Evolutionary conservation across 1,140 invertebrate species (phyloP).

Genomic region (Capitella teleta): DNA sequence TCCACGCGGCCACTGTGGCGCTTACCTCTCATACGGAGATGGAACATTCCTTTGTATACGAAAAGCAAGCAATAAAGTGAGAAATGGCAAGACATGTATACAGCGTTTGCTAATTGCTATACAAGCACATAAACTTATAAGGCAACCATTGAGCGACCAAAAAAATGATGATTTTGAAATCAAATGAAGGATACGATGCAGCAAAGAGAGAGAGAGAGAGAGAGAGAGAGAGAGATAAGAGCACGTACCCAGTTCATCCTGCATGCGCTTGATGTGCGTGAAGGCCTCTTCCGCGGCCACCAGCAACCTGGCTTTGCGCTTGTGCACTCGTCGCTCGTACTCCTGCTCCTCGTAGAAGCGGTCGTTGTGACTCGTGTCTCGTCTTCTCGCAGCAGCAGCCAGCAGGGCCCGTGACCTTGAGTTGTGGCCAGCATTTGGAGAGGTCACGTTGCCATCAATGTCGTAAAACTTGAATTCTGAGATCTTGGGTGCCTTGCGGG

Average conservation of each 20-base stretch:
- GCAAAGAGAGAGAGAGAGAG: too few relatives aligned
- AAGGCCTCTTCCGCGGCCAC: constrained; percentile 94
- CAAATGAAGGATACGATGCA: too few relatives aligned
- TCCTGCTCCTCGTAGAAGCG: constrained; percentile 96
- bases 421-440: constrained; percentile 37
- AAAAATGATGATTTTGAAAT: too few relatives aligned
- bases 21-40: too few relatives aligned
- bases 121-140: too few relatives aligned
- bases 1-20: too few relatives aligned
- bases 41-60: too few relatives aligned
- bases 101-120: too few relatives aligned
- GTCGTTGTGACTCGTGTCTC: constrained; percentile 87
- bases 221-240: neutral
- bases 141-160: too few relatives aligned
- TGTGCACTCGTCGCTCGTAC: constrained; percentile 83
- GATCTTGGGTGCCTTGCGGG: constrained; percentile 21
- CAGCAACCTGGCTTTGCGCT: constrained; percentile 74
- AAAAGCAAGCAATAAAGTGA: too few relatives aligned
- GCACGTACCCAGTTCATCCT: constrained; percentile 43
- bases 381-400: constrained; percentile 37
- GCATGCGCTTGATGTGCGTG: constrained; percentile 70
- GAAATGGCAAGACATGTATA: too few relatives aligned
- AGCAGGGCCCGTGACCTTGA: constrained; percentile 51
- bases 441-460: constrained; percentile 59
- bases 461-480: constrained; percentile 91